Base-by-base conservation (phyloP, 2,797 vertebrate species). In the Carcharodon carcharias region DNA sequence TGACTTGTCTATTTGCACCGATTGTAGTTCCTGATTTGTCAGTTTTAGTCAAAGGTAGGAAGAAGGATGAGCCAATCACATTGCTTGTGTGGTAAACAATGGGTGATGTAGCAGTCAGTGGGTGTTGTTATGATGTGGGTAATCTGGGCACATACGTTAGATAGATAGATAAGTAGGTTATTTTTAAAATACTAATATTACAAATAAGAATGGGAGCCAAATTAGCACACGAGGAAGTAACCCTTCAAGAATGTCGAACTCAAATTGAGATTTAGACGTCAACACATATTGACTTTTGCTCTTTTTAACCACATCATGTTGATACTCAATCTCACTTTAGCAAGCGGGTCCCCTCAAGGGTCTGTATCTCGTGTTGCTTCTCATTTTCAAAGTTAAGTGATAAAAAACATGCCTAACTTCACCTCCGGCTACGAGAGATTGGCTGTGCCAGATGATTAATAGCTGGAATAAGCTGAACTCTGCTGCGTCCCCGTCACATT, bases 371-470 rank as follows among this genome's bases (percentile, higher is more conserved):
- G 96, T 26, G 56, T 77, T 77, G 65, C 88, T n/a, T 96, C 87
- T 96, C 96, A 40, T 92, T 96, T 96, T 96, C 96, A 56, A 40
- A 96, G 87, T n/a, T 69, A 87, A 96, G 58, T 69, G 63, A 96
- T 96, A 96, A 77, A 96, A 96, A 88, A 96, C 58, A 92, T 40
- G n/a, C 16, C 54, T 4, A 65, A 16, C 45, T 88, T 88, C 69
- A 69, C 96, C 87, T 56, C 69, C 5, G 69, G 88, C 88, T 96
- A 92, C 54, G 16, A 91, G 65, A 73, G 61, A 96, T 92, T 93
- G 96, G 92, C 61, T 85, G 21, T 67, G 65, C 58, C n/a, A 50
- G 96, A 88, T 96, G 80, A 96, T 96, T 96, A 96, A 96, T 96
- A 56, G 96, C 96, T 58, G 88, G 56, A 96, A 96, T 96, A 56